Percentiles rank a stretch among this genome's conserved stretches.
phyloP scores from a whole-genome alignment of 2,797 vertebrate genomes.

The Pteronotus mesoamericanus region DNA sequence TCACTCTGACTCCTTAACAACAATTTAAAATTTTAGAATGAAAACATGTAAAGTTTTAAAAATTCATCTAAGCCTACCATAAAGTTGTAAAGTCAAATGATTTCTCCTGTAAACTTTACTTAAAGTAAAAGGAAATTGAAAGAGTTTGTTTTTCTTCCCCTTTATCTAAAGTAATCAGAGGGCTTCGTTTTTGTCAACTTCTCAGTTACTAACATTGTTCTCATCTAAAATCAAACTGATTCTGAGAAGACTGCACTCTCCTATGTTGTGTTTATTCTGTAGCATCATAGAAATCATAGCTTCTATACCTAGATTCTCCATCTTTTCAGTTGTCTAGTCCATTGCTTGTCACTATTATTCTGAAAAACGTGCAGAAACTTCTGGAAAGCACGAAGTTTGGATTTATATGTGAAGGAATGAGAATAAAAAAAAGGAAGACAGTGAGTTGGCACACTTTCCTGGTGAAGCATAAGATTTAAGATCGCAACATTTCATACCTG shows the following conservation, averaged over 20 bases:
- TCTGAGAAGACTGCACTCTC: not conserved
- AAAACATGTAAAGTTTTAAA: not conserved
- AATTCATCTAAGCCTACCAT: not conserved
- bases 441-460: not conserved
- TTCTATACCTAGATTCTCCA: no score
- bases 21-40: not conserved
- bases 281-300: not conserved
- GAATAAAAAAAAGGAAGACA: not conserved
- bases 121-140: slow-evolving; percentile 45
- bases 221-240: slow-evolving; percentile 24
- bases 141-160: slow-evolving; percentile 9
- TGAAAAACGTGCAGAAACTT: not conserved
- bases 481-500: not conserved
- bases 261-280: not conserved
- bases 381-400: not conserved
- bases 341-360: not conserved
- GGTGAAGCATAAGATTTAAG: not conserved
- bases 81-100: not conserved
- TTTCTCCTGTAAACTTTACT: not conserved
- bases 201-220: slow-evolving; percentile 20
- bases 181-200: slow-evolving; percentile 43
- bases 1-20: not conserved
- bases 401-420: not conserved
- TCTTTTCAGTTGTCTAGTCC: not conserved
- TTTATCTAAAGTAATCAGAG: slow-evolving; percentile 5